Evolutionary conservation across 1,140 invertebrate species (phyloP).

Genomic region (Hesperophylax magnus): DNA sequence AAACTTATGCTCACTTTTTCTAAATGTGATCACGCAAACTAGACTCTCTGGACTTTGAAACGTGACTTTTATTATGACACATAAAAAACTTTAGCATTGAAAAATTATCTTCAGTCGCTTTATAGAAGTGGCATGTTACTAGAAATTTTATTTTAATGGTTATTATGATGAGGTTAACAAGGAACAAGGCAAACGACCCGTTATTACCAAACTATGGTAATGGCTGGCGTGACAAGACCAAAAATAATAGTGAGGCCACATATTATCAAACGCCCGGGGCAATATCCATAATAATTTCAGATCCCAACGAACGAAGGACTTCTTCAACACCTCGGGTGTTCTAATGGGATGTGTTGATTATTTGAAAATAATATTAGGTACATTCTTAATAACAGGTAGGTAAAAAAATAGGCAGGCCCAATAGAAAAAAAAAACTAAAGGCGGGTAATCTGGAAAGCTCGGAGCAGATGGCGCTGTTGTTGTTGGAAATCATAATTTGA

Average conservation of each 20-base stretch:
- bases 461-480: too few relatives aligned
- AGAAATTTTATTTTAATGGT: slow-evolving; percentile 35
- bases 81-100: slow-evolving; percentile 29
- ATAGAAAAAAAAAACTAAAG: too few relatives aligned
- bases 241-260: neutral
- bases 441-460: too few relatives aligned
- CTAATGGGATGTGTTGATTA: neutral
- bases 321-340: slow-evolving; percentile 4
- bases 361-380: neutral
- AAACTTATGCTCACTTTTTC: neutral
- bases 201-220: slow-evolving; percentile 52
- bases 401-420: too few relatives aligned
- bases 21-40: neutral
- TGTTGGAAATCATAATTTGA: too few relatives aligned
- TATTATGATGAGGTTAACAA: slow-evolving; percentile 29
- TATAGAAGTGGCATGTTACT: slow-evolving; percentile 2
- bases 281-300: neutral
- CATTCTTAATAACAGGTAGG: too few relatives aligned
- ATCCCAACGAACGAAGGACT: neutral
- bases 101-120: slow-evolving; percentile 2
- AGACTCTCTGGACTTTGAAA: too few relatives aligned
- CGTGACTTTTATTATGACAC: neutral
- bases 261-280: neutral
- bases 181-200: slow-evolving; percentile 23
- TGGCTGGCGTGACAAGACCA: slow-evolving; percentile 39